A percentile compares a stretch with the other conserved stretches of the same genome.
These are phyloP conservation scores for Struthidea cinerea DNA, from an alignment of 2,113 vertebrate genomes.

Conservation along the genomic window DNA sequence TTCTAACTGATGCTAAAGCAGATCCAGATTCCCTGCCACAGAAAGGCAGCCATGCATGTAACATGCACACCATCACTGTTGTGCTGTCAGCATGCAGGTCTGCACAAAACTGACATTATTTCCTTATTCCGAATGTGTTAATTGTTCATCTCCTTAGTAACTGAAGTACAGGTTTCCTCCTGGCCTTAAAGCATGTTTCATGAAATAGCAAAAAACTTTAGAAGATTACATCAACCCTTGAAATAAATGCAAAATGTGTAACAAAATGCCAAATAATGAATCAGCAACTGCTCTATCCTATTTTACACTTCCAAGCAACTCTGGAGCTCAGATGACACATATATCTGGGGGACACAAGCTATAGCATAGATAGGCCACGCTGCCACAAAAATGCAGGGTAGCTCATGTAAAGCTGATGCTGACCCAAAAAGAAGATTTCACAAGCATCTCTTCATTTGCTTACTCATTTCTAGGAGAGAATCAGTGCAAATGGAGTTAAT, in stretches of 20 bases:
- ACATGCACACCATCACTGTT: not conserved
- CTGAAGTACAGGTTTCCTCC: not conserved
- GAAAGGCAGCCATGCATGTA: not conserved
- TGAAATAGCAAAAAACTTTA: not conserved
- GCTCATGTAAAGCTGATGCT: not conserved
- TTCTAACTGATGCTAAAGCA: not conserved
- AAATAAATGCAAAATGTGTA: not conserved
- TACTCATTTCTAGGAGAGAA: conserved; percentile 34
- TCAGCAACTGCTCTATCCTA: not conserved
- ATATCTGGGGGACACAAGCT: conserved; percentile 7
- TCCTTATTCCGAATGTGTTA: not conserved
- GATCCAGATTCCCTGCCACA: not conserved
- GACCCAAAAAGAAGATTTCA: conserved; percentile 24
- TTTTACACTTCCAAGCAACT: not conserved
- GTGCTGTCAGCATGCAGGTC: not conserved
- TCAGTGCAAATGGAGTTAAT: conserved; percentile 14
- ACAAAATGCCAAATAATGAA: not conserved
- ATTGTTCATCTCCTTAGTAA: not conserved
- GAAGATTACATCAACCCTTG: not conserved
- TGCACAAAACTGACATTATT: not conserved
- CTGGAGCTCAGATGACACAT: not conserved
- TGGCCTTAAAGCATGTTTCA: not conserved
- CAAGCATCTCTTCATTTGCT: conserved; percentile 8
- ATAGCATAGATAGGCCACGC: not conserved
- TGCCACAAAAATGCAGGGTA: conserved; percentile 27